phyloP scores from a whole-genome alignment of 2,888 invertebrate genomes.

The Hyposoter dolosus region DNA sequence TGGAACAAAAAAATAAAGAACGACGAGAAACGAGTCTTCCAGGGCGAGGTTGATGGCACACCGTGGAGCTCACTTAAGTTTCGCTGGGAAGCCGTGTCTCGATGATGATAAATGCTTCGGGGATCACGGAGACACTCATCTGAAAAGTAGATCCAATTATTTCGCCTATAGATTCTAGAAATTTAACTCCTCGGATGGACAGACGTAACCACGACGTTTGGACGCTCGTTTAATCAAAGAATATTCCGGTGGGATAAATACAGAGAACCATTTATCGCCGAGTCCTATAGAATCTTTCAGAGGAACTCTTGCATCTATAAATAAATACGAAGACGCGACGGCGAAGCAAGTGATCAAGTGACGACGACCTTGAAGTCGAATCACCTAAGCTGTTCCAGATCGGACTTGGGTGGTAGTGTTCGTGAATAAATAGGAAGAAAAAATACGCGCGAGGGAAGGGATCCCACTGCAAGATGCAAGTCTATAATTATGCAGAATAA shows the following conservation, averaged over 20 bases:
- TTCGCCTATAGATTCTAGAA: conserved; percentile 33
- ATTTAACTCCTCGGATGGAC: conserved; percentile 8
- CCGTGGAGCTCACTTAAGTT: conserved; percentile 20
- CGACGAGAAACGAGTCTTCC: conserved; percentile 25
- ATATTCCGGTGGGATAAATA: conserved; percentile 35
- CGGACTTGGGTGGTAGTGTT: conserved; percentile 29
- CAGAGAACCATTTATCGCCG: conserved; percentile 40
- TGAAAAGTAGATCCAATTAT: conserved; percentile 58
- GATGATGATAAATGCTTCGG: conserved; percentile 18
- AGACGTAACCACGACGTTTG: conserved; percentile 44
- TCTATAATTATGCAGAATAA: conserved; percentile 45
- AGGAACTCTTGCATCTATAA: conserved; percentile 66
- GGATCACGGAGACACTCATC: conserved; percentile 16
- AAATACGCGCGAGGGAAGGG: background rate
- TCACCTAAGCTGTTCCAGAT: conserved; percentile 60
- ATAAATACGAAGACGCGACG: conserved; percentile 57
- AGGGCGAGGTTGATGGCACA: conserved; percentile 2
- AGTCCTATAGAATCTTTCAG: conserved; percentile 44
- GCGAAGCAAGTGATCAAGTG: conserved; percentile 28
- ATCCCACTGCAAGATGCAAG: background rate
- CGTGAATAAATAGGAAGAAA: conserved; percentile 33
- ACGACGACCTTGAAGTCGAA: conserved; percentile 65
- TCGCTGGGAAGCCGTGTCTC: conserved; percentile 21
- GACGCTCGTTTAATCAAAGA: conserved; percentile 24
- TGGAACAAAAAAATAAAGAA: conserved; percentile 2